phyloP scores from a whole-genome alignment of 2,888 invertebrate species.

The Cyclophora albipunctata region DNA sequence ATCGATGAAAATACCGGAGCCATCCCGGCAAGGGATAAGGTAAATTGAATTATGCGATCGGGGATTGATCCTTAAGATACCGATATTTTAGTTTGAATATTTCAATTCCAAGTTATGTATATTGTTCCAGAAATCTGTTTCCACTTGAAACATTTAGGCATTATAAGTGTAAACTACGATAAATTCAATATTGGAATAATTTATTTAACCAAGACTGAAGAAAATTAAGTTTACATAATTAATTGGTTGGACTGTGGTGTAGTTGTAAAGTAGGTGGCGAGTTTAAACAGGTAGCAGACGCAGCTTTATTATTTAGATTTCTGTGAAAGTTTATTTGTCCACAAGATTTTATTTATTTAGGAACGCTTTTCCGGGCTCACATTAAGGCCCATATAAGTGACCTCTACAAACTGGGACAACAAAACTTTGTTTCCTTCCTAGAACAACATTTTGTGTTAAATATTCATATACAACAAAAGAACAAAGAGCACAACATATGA shows the following conservation, averaged over 20 bases:
- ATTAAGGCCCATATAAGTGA: slow-evolving; percentile 20
- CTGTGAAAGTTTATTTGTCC: slow-evolving; percentile 9
- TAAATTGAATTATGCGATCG: slow-evolving; percentile 57
- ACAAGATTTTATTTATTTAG: slow-evolving; percentile 23
- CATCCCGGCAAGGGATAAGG: slow-evolving; percentile 53
- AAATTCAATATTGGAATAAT: background rate
- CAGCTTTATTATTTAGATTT: background rate
- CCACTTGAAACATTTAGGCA: background rate
- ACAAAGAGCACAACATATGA: background rate
- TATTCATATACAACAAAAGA: slow-evolving; percentile 12
- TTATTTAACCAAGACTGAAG: background rate
- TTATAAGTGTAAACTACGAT: background rate
- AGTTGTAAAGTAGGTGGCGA: no score
- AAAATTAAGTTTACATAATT: background rate
- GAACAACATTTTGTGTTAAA: slow-evolving; percentile 18
- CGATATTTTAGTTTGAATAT: slow-evolving; percentile 32
- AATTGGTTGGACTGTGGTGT: background rate
- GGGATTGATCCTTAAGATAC: slow-evolving; percentile 43
- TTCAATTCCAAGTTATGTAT: slow-evolving; percentile 11
- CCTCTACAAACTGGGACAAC: slow-evolving; percentile 17
- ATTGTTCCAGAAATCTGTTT: background rate
- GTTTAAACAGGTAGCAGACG: no score
- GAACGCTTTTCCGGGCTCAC: slow-evolving; percentile 18
- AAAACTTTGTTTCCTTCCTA: slow-evolving; percentile 16
- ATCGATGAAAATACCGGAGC: slow-evolving; percentile 45